Percentiles rank a stretch among this genome's conserved stretches.
These are phyloP conservation scores for Pangasius larnaudii DNA, from an alignment of 2,797 vertebrate species.

Conservation along the genomic window DNA sequence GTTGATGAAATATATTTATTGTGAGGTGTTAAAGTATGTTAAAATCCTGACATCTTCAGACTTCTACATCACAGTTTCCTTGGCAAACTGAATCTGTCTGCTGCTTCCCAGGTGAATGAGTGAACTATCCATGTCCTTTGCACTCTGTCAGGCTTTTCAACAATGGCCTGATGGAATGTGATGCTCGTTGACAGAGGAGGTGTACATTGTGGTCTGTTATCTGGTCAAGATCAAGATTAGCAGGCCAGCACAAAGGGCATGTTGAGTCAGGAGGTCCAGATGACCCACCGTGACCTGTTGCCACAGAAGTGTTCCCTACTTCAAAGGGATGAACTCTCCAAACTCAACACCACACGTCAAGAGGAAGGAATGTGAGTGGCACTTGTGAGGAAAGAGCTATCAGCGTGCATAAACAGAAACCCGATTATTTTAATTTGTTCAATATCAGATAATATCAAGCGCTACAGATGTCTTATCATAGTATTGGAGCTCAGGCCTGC, in stretches of 20 bases:
- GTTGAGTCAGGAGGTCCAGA: slow-evolving; percentile 48
- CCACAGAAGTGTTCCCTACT: slow-evolving; percentile 13
- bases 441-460: neutral
- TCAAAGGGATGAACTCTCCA: slow-evolving; percentile 36
- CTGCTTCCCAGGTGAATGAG: slow-evolving; percentile 31
- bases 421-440: neutral
- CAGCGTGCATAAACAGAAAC: slow-evolving; percentile 19
- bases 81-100: neutral
- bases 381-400: slow-evolving; percentile 10
- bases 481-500: neutral
- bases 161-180: slow-evolving; percentile 49
- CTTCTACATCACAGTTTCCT: neutral
- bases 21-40: neutral
- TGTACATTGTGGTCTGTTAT: slow-evolving; percentile 41
- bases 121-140: slow-evolving; percentile 25
- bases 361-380: slow-evolving; percentile 16
- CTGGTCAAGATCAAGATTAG: slow-evolving; percentile 50
- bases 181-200: slow-evolving; percentile 40
- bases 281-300: slow-evolving; percentile 42
- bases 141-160: slow-evolving; percentile 36
- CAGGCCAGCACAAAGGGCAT: slow-evolving; percentile 46
- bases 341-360: slow-evolving; percentile 28
- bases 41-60: neutral
- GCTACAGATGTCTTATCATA: neutral
- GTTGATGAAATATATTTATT: neutral